phyloP scores from a whole-genome alignment of 2,797 vertebrate genomes.

The Pseudochaenichthys georgianus region DNA sequence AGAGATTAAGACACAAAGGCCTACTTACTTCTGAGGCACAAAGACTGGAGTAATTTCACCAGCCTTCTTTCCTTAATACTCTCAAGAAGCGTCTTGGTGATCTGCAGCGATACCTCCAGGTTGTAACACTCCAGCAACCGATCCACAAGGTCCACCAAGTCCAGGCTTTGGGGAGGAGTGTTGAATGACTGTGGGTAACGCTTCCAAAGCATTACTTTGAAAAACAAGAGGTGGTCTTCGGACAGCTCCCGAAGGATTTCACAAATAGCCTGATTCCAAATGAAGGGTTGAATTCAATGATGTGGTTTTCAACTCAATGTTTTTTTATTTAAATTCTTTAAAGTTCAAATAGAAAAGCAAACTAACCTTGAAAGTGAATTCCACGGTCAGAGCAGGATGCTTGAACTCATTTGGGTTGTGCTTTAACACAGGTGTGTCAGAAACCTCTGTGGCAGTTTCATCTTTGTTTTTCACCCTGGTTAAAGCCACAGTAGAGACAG shows the following conservation, averaged over 20 bases:
- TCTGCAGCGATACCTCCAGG: conserved; percentile 69
- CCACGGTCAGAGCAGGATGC: conserved; percentile 78
- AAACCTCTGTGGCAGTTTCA: background rate
- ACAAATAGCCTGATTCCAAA: conserved; percentile 68
- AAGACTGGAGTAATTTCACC: conserved; percentile 51
- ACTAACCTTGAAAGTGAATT: conserved; percentile 78
- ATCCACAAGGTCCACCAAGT: conserved; percentile 80
- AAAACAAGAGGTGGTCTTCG: conserved; percentile 18
- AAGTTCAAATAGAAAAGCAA: background rate
- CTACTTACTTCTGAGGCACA: conserved; percentile 77
- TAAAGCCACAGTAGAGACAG: conserved; percentile 25
- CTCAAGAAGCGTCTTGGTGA: conserved; percentile 69
- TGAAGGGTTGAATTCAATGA: conserved; percentile 17
- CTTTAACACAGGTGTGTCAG: conserved; percentile 46
- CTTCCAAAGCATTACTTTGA: conserved; percentile 75
- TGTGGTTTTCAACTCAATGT: background rate
- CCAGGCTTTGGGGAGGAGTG: conserved; percentile 60
- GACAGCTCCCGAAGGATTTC: conserved; percentile 59
- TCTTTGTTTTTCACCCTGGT: conserved; percentile 51
- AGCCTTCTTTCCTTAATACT: conserved; percentile 55
- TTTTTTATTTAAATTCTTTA: background rate
- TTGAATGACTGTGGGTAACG: conserved; percentile 72
- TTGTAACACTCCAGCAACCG: conserved; percentile 73
- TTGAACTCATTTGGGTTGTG: conserved; percentile 36
- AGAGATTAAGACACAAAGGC: background rate